phyloP scores from a whole-genome alignment of 1,140 invertebrate species.

The Diprion similis region DNA sequence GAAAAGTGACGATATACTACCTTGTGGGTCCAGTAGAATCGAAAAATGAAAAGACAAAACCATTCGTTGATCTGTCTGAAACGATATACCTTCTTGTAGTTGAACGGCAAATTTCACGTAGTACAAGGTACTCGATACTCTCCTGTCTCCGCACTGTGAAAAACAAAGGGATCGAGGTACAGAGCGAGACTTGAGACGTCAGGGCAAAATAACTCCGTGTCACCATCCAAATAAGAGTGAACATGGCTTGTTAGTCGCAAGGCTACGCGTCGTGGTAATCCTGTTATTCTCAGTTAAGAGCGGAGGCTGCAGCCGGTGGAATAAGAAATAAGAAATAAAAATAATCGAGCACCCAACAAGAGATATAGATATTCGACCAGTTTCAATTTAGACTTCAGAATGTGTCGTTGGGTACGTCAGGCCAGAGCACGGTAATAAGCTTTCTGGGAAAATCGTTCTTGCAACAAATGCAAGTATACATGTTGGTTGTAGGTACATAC shows the following conservation, averaged over 20 bases:
- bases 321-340: background rate
- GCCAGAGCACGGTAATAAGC: background rate
- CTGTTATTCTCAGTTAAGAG: constrained; percentile 32
- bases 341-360: background rate
- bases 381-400: constrained; percentile 4
- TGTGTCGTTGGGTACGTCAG: background rate
- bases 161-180: background rate
- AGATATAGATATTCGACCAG: constrained; percentile 7
- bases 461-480: background rate
- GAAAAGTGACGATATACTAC: too few relatives aligned
- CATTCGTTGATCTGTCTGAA: too few relatives aligned
- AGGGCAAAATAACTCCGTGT: constrained; percentile 3
- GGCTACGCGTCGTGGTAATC: constrained; percentile 37
- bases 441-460: constrained; percentile 1
- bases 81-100: too few relatives aligned
- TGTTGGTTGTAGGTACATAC: background rate
- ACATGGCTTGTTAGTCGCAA: constrained; percentile 20
- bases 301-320: background rate
- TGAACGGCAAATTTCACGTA: too few relatives aligned
- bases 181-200: background rate
- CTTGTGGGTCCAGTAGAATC: too few relatives aligned
- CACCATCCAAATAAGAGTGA: constrained; percentile 7
- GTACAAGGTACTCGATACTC: too few relatives aligned
- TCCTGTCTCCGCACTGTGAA: background rate
- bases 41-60: too few relatives aligned